Evolutionary conservation across 30 jellyfish, hydroid and myxozoan species (phyloP).

Genomic region (Haliclystus octoradiatus): DNA sequence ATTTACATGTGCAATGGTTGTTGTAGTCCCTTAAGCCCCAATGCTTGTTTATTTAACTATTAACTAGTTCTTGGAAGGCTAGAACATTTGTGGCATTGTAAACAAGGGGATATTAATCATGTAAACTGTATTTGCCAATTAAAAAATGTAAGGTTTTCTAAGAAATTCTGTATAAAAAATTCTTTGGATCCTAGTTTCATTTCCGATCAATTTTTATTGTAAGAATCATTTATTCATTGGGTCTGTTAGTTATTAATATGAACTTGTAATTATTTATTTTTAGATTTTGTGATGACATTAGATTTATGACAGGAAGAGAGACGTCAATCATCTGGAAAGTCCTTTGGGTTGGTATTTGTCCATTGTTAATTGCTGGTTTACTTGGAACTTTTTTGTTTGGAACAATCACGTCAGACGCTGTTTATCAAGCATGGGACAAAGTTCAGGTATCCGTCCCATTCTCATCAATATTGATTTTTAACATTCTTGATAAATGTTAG

Average conservation of each 20-base stretch:
- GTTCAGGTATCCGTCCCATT: conserved; percentile 35
- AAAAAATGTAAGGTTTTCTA: too few species aligned
- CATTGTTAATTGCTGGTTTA: conserved; percentile 34
- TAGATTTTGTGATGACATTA: conserved; percentile 76
- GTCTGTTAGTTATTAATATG: not conserved
- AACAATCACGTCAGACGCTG: conserved; percentile 8
- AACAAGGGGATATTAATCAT: too few species aligned
- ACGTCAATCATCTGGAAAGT: conserved; percentile 46
- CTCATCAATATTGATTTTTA: too few species aligned
- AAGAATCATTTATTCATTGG: not conserved
- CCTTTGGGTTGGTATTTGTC: conserved; percentile 57
- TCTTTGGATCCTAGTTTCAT: not conserved
- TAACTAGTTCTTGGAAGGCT: too few species aligned
- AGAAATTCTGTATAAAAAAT: too few species aligned
- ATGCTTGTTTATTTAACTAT: too few species aligned
- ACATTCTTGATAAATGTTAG: too few species aligned
- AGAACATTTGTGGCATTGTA: too few species aligned
- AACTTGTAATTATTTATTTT: not conserved
- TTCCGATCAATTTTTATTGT: not conserved
- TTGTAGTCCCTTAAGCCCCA: too few species aligned
- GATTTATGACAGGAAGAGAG: conserved; percentile 62
- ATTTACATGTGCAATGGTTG: too few species aligned
- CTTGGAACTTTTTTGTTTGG: conserved; percentile 13
- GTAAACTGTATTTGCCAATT: not conserved
- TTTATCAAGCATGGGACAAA: conserved; percentile 59